Conservation (phyloP, 2,888 invertebrate species). For the Steinernema carpocapsae region DNA sequence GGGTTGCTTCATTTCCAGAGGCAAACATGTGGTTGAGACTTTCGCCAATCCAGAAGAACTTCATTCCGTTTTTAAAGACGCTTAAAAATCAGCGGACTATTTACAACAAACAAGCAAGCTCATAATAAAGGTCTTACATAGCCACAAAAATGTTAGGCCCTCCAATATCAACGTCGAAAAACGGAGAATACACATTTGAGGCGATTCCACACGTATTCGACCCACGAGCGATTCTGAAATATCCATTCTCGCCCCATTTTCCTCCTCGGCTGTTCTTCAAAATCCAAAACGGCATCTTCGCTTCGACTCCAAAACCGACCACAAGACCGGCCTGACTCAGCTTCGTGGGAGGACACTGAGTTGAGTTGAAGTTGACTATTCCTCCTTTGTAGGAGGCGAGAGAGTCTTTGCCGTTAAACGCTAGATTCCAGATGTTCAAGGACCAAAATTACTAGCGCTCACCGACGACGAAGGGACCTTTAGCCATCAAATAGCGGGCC, state of each 20-base stretch:
- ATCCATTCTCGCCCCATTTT: neutral
- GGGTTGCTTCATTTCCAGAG: no score
- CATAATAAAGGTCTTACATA: no score
- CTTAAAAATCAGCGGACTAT: no score
- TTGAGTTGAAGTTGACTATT: neutral
- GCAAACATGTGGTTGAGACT: no score
- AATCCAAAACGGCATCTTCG: neutral
- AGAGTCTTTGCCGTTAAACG: neutral
- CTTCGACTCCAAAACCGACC: neutral
- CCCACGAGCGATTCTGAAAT: neutral
- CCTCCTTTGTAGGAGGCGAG: neutral
- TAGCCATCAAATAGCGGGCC: neutral
- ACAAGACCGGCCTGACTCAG: neutral
- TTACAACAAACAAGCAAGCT: no score
- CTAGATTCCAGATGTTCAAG: neutral
- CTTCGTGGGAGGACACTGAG: neutral
- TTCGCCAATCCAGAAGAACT: no score
- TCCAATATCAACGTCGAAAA: no score
- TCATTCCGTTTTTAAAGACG: no score
- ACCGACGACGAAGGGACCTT: neutral
- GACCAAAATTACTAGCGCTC: neutral
- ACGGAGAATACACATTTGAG: neutral
- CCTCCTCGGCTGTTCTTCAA: constrained; percentile 5
- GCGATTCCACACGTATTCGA: neutral
- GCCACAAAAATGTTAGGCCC: no score